phyloP scores from a whole-genome alignment of 2,888 invertebrate genomes.

The Ormyrus thymus region DNA sequence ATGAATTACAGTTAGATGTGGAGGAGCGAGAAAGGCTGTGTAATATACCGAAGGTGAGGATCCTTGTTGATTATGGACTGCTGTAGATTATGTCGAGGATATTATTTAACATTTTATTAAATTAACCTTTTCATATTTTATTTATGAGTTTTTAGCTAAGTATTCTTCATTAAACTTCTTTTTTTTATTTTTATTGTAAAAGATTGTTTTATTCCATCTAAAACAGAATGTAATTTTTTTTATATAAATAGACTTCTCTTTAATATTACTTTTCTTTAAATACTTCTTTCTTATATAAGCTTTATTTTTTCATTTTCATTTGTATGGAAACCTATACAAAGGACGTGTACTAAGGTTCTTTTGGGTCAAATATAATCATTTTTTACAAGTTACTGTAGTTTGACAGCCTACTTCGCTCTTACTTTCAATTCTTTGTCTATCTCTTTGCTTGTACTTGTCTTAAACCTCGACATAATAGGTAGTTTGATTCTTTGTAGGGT shows the following conservation, averaged over 20 bases:
- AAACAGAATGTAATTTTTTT: too few species aligned
- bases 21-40: conserved; percentile 75
- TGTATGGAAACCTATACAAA: too few species aligned
- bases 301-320: conserved; percentile 9
- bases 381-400: conserved; percentile 30
- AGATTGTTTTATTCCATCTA: too few species aligned
- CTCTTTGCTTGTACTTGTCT: conserved; percentile 49
- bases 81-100: conserved; percentile 48
- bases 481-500: neutral
- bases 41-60: conserved; percentile 74
- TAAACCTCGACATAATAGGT: conserved; percentile 24
- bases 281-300: too few species aligned
- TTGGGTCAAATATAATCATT: too few species aligned
- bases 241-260: too few species aligned
- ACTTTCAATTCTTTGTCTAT: conserved; percentile 32
- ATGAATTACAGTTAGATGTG: conserved; percentile 74
- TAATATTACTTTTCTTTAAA: too few species aligned
- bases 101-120: conserved; percentile 35
- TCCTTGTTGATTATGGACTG: conserved; percentile 59
- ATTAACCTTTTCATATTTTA: neutral
- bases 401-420: conserved; percentile 69
- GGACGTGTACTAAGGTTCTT: too few species aligned
- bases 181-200: conserved; percentile 28
- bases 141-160: conserved; percentile 22
- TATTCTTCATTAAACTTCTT: conserved; percentile 22